Conservation (phyloP, 2,113 vertebrate species). For the Clarias batrachus region DNA sequence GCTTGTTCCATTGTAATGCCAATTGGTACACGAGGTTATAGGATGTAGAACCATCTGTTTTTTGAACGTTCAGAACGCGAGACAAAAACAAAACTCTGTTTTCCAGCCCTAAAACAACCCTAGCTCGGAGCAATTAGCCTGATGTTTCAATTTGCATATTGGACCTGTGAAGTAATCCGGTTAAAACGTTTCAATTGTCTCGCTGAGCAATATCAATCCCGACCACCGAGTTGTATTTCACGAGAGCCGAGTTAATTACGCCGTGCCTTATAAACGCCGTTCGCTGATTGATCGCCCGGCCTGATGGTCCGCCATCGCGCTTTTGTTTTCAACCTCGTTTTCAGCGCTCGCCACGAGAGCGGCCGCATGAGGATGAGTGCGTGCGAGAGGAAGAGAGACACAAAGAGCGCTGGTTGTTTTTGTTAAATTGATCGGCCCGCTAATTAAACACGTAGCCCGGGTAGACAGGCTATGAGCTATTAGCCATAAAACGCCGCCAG, state of each 20-base stretch:
- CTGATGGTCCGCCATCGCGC: slow-evolving; percentile 68
- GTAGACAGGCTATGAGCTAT: slow-evolving; percentile 63
- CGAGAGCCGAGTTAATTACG: slow-evolving; percentile 74
- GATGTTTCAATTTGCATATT: slow-evolving; percentile 47
- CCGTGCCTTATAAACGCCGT: slow-evolving; percentile 70
- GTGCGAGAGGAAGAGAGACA: slow-evolving; percentile 21
- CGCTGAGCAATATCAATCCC: slow-evolving; percentile 50
- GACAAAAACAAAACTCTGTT: slow-evolving; percentile 31
- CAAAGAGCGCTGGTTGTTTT: slow-evolving; percentile 9
- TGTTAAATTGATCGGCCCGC: slow-evolving; percentile 49
- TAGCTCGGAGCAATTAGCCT: slow-evolving; percentile 42
- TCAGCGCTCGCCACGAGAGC: slow-evolving; percentile 64
- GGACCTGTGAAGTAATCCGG: slow-evolving; percentile 47
- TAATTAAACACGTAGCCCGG: slow-evolving; percentile 72
- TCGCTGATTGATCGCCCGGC: slow-evolving; percentile 72
- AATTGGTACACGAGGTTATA: slow-evolving; percentile 21
- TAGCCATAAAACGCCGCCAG: slow-evolving; percentile 65
- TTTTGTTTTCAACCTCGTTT: slow-evolving; percentile 73
- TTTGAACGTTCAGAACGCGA: slow-evolving; percentile 16
- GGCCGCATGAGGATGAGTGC: slow-evolving; percentile 25
- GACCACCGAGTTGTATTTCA: slow-evolving; percentile 40
- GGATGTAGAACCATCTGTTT: slow-evolving; percentile 45
- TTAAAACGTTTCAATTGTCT: slow-evolving; percentile 51
- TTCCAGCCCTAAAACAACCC: slow-evolving; percentile 21
- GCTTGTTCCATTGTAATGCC: background rate